These are phyloP conservation scores for Paradoxurus hermaphroditus DNA, from an alignment of 2,113 vertebrate species.

Conservation along the genomic window DNA sequence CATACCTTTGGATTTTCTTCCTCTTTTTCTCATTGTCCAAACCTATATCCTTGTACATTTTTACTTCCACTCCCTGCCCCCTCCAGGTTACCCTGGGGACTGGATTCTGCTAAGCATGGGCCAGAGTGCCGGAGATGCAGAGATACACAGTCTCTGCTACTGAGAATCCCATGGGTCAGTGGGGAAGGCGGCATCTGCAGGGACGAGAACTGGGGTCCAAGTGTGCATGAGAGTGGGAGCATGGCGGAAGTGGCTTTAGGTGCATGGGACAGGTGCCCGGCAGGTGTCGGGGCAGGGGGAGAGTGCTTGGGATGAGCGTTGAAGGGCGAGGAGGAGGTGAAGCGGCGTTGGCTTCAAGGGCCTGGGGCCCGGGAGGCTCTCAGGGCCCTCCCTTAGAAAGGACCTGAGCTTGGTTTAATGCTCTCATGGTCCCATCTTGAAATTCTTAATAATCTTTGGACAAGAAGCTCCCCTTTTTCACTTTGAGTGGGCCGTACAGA, in stretches of 20 bases:
- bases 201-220: background rate
- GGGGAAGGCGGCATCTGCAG: background rate
- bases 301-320: background rate
- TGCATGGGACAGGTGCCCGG: accelerated
- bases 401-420: background rate
- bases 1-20: background rate
- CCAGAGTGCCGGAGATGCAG: background rate
- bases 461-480: background rate
- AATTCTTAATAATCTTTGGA: background rate
- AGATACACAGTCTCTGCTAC: background rate
- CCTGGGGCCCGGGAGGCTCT: no score
- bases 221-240: background rate
- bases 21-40: background rate
- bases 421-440: background rate
- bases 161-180: background rate
- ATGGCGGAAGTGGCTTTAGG: background rate
- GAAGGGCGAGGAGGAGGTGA: background rate
- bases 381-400: background rate
- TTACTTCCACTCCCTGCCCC: background rate
- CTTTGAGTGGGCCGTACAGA: background rate
- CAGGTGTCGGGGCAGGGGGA: background rate
- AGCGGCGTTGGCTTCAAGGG: background rate
- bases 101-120: background rate
- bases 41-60: background rate
- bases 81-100: background rate